Evolutionary conservation across 2,113 vertebrate genomes (phyloP), one percentile per base, ranked within the genome.

Genomic region (Neoarius graeffei): DNA sequence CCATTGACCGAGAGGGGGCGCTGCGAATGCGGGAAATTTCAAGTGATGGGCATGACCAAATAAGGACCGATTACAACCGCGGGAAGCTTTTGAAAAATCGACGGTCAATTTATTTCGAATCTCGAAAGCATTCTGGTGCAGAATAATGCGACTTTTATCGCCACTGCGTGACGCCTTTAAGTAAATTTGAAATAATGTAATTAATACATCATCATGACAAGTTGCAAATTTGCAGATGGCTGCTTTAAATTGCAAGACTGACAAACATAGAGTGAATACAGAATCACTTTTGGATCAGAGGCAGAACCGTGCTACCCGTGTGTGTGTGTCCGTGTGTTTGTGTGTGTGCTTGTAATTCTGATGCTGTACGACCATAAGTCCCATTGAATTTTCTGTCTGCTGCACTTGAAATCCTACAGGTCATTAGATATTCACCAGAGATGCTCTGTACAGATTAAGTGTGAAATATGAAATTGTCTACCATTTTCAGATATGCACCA

Each of bases 391-490:
- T 86, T 77, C 73, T 79, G n/a, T 81, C 67, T 2, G 9, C 56
- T 35, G 62, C 67, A 59, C 83, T 77, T 19, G 52, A 87, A 83
- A 79, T 83, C 80, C 88, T 76, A 14, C 85, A 79, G 81, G 81
- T 91, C 85, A 89, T 88, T 84, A 85, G 81, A 85, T 54, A 77
- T 73, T 87, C 85, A 79, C 69, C 52, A 42, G 35, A 57, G 67
- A 7, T 48, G 80, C 56, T 74, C 59, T 86, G 60, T 86, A 69
- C 62, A 79, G 86, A 86, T 87, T 81, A 59, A 87, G 85, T 90
- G 85, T 77, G 86, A 91, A 89, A 88, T 85, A 79, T 85, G 87
- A 87, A 87, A 90, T 88, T 73, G 83, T 84, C 54, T 66, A 25
- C 79, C 35, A 27, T 85, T 86, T 87, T 83, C 79, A 87, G 60